Conservation (phyloP, 1,140 invertebrate genomes). For the Dendrolimus punctatus region DNA sequence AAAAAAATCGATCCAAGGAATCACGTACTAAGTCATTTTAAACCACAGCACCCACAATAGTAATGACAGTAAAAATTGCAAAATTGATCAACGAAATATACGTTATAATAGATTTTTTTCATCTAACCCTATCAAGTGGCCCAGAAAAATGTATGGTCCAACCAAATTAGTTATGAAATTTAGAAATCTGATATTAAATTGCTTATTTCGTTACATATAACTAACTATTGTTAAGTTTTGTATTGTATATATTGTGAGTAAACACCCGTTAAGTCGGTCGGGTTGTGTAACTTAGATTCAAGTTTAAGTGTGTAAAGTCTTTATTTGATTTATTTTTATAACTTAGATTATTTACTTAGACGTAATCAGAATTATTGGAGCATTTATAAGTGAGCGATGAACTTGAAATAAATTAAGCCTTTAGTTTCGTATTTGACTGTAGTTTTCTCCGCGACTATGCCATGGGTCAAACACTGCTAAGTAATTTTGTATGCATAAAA, state of each 20-base stretch:
- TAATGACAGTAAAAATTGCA: conserved; percentile 55
- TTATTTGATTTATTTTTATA: no score
- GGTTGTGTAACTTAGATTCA: conserved; percentile 44
- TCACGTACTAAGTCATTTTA: conserved; percentile 54
- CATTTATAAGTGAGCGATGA: no score
- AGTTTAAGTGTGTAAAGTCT: conserved; percentile 29
- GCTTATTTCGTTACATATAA: conserved; percentile 33
- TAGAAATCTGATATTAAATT: conserved; percentile 60
- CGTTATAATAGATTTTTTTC: conserved; percentile 30
- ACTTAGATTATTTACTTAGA: no score
- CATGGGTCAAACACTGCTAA: no score
- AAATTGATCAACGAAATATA: conserved; percentile 52
- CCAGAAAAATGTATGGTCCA: conserved; percentile 43
- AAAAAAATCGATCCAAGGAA: conserved; percentile 46
- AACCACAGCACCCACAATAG: conserved; percentile 57
- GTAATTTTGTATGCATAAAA: no score
- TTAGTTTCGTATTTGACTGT: no score
- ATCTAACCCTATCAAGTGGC: conserved; percentile 39
- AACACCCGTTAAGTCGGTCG: conserved; percentile 46
- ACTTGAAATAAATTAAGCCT: no score
- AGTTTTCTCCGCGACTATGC: no score
- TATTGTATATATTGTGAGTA: conserved; percentile 27
- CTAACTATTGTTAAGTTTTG: conserved; percentile 28
- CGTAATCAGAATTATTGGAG: no score
- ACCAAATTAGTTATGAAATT: conserved; percentile 62